Percentiles rank a stretch among this genome's conserved stretches.
phyloP scores from a whole-genome alignment of 2,113 vertebrate genomes.

The Pelecanus crispus region DNA sequence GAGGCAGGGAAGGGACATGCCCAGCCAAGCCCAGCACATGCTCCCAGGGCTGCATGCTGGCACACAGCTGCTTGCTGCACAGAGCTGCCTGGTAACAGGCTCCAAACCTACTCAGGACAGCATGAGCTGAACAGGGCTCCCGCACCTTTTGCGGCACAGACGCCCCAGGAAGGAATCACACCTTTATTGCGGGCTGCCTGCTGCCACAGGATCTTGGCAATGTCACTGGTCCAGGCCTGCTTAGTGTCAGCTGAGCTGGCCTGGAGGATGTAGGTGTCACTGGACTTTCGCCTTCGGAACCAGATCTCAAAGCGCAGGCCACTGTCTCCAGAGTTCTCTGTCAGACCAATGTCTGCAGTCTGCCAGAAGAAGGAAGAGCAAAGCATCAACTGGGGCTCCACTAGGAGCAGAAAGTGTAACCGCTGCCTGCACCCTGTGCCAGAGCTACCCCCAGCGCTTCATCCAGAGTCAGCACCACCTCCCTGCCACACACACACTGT shows the following conservation, averaged over 20 bases:
- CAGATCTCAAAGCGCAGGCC: conserved; percentile 85
- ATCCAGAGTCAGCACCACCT: neutral
- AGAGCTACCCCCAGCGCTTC: neutral
- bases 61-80: neutral
- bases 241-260: conserved; percentile 77
- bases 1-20: neutral
- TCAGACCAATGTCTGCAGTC: conserved; percentile 86
- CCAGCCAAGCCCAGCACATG: conserved; percentile 29
- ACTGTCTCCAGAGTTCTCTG: conserved; percentile 79
- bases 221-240: conserved; percentile 85
- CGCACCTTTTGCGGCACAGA: conserved; percentile 43
- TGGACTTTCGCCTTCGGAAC: conserved; percentile 85
- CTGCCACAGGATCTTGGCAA: conserved; percentile 89
- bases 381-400: neutral
- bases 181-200: conserved; percentile 93
- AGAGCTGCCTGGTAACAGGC: neutral
- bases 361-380: conserved; percentile 18
- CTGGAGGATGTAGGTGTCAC: conserved; percentile 83
- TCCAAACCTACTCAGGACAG: conserved; percentile 41
- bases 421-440: neutral
- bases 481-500: neutral
- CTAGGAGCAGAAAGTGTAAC: neutral
- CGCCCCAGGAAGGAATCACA: conserved; percentile 50
- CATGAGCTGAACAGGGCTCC: conserved; percentile 35
- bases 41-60: neutral